Evolutionary conservation across 2,797 vertebrate species (phyloP).

Genomic region (Pogonophryne albipinna): DNA sequence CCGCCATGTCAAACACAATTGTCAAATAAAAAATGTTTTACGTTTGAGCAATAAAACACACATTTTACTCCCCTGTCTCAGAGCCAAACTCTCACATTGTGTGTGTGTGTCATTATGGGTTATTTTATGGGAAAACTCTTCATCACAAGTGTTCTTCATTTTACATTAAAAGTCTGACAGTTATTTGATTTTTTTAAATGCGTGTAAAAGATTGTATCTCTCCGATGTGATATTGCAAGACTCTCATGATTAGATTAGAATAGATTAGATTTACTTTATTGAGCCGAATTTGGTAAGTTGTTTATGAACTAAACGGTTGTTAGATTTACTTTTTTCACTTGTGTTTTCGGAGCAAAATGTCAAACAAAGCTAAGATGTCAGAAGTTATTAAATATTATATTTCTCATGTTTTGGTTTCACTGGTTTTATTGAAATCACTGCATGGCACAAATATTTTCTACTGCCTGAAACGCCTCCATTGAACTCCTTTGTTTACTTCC

Average conservation of each 20-base stretch:
- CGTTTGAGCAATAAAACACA: conserved; percentile 19
- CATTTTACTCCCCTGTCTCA: conserved; percentile 2
- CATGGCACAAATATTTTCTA: too few species aligned
- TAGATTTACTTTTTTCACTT: background rate
- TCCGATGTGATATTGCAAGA: background rate
- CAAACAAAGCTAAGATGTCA: conserved; percentile 2
- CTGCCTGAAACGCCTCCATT: too few species aligned
- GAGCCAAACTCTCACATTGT: background rate
- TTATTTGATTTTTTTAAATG: background rate
- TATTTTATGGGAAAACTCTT: background rate
- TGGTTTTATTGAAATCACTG: background rate
- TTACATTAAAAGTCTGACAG: background rate
- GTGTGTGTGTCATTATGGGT: conserved; percentile 19
- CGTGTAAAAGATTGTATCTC: background rate
- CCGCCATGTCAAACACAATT: background rate
- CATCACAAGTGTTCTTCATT: background rate
- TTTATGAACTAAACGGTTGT: background rate
- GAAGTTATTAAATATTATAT: background rate
- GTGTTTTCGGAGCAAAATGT: conserved; percentile 2
- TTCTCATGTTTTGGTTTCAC: background rate
- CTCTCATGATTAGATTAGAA: background rate
- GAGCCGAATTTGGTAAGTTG: background rate
- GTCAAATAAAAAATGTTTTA: conserved; percentile 21
- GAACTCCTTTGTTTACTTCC: too few species aligned
- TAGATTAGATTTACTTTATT: background rate